Percentiles rank a stretch among this genome's conserved stretches.
These are phyloP conservation scores for Acomys russatus DNA, from an alignment of 2,797 vertebrate species.

Conservation along the genomic window DNA sequence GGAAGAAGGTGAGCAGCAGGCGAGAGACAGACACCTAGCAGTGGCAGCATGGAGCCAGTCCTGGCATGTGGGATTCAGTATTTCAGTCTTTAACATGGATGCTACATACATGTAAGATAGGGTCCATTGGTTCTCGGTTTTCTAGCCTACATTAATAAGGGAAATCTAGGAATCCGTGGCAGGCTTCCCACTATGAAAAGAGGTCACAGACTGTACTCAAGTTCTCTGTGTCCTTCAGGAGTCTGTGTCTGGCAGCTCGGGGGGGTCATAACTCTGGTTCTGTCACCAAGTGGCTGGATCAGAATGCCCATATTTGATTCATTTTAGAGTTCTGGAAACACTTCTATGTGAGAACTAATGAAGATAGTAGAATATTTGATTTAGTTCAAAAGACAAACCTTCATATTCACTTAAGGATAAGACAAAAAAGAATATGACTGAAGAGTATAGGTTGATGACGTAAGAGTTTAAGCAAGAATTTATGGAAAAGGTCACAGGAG, in stretches of 20 bases:
- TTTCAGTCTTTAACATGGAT: background rate
- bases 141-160: background rate
- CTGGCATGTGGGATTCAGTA: background rate
- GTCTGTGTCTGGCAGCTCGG: background rate
- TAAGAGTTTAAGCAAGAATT: slow-evolving; percentile 23
- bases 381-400: slow-evolving; percentile 50
- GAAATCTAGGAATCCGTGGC: background rate
- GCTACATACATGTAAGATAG: no score
- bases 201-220: background rate
- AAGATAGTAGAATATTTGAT: slow-evolving; percentile 15
- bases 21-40: background rate
- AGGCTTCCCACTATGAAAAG: background rate
- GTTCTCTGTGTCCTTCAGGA: slow-evolving; percentile 1
- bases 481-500: slow-evolving; percentile 16
- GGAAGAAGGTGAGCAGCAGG: background rate
- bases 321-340: slow-evolving; percentile 26
- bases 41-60: background rate
- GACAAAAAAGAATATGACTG: background rate
- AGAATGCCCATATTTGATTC: background rate
- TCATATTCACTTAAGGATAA: slow-evolving; percentile 25
- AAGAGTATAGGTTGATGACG: slow-evolving; percentile 15
- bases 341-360: slow-evolving; percentile 15
- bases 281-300: background rate
- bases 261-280: background rate
- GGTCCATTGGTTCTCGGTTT: background rate